These are phyloP conservation scores for Fragum whitleyi DNA, from an alignment of 2,888 invertebrate genomes.

Conservation along the genomic window DNA sequence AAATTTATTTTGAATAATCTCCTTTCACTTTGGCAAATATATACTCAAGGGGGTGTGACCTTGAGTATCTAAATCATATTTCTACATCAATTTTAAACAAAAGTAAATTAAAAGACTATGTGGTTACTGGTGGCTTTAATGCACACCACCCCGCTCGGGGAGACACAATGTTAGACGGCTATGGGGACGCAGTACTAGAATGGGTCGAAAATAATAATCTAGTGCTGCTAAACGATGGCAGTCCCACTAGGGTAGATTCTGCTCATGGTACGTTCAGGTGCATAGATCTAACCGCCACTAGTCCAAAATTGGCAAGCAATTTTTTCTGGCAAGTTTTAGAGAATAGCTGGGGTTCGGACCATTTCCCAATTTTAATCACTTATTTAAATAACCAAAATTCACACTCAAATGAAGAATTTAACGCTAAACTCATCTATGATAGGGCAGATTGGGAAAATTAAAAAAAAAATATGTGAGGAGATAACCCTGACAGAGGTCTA, in stretches of 20 bases:
- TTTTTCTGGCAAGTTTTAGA: slow-evolving; percentile 3
- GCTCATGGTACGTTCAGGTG: background rate
- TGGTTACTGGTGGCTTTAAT: slow-evolving; percentile 31
- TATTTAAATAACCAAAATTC: background rate
- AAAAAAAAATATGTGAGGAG: slow-evolving; percentile 11
- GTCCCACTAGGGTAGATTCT: slow-evolving; percentile 6
- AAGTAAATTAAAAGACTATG: background rate
- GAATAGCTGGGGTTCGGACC: slow-evolving; percentile 27
- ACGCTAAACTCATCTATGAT: slow-evolving; percentile 5
- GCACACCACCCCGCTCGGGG: slow-evolving; percentile 24
- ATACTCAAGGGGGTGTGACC: slow-evolving; percentile 20
- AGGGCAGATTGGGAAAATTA: slow-evolving; percentile 15
- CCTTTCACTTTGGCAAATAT: slow-evolving; percentile 1
- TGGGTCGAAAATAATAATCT: slow-evolving; percentile 19
- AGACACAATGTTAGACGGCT: background rate
- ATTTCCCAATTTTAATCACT: slow-evolving; percentile 27
- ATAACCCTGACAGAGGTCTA: slow-evolving; percentile 9
- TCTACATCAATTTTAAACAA: background rate
- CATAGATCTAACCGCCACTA: slow-evolving; percentile 8
- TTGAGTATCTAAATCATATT: slow-evolving; percentile 1
- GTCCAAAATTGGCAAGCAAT: background rate
- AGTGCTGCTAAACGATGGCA: slow-evolving; percentile 28
- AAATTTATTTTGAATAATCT: background rate
- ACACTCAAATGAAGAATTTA: background rate
- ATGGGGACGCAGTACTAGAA: slow-evolving; percentile 15